phyloP scores from a whole-genome alignment of 2,797 vertebrate genomes.

The Periophthalmus magnuspinnatus region DNA sequence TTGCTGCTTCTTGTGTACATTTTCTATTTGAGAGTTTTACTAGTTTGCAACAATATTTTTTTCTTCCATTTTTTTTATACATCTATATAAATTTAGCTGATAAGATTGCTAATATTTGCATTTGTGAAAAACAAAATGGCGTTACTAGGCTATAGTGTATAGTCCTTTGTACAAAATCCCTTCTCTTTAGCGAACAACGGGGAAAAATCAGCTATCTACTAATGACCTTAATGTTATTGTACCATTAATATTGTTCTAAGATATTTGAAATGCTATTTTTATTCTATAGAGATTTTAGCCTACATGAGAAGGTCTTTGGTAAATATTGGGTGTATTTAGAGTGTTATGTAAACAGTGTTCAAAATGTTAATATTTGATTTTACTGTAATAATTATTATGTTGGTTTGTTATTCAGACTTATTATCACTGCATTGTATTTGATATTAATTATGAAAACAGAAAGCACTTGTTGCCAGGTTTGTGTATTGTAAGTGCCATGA shows the following conservation, averaged over 20 bases:
- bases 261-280: constrained; percentile 98
- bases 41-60: constrained; percentile 72
- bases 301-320: constrained; percentile 88
- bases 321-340: constrained; percentile 99
- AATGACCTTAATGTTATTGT: constrained; percentile 81
- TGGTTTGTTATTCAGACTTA: constrained; percentile 82
- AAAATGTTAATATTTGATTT: constrained; percentile 94
- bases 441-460: constrained; percentile 85
- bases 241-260: constrained; percentile 76
- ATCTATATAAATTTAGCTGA: constrained; percentile 47
- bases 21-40: constrained; percentile 75
- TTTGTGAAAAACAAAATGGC: constrained; percentile 67
- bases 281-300: constrained; percentile 98
- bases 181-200: constrained; percentile 74
- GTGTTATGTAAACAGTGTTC: constrained; percentile 92
- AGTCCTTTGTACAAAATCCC: constrained; percentile 69
- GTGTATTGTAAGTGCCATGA: constrained; percentile 85
- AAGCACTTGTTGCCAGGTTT: constrained; percentile 92
- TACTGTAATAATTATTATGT: constrained; percentile 89
- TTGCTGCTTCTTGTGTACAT: constrained; percentile 82
- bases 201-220: constrained; percentile 76
- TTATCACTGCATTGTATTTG: constrained; percentile 90
- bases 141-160: constrained; percentile 65
- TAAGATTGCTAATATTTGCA: constrained; percentile 52
- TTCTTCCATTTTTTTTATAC: constrained; percentile 35